Percentiles rank a stretch among this genome's conserved stretches.
Evolutionary conservation across 2,888 invertebrate species (phyloP).

Genomic region (Heterodera filipjevi): DNA sequence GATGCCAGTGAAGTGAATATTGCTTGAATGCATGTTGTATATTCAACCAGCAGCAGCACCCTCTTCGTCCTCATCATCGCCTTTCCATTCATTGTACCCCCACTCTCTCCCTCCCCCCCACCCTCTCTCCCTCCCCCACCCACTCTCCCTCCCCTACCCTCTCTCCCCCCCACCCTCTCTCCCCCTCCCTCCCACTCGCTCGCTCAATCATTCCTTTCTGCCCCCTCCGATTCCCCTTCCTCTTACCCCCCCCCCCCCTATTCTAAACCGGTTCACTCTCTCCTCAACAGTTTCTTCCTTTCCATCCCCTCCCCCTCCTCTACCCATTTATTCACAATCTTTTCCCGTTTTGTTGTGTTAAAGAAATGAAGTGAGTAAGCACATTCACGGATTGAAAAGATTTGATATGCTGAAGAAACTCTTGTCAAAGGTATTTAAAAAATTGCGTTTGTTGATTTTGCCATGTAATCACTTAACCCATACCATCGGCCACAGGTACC

Average conservation of each 20-base stretch:
- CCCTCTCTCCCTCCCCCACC: neutral
- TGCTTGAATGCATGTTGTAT: neutral
- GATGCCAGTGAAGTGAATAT: neutral
- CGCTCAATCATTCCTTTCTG: neutral
- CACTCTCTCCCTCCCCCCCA: neutral
- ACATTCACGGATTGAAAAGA: neutral
- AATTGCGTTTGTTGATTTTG: too few species aligned
- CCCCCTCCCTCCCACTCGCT: neutral
- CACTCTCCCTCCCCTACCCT: neutral
- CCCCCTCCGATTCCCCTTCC: neutral
- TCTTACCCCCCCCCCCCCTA: neutral
- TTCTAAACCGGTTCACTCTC: constrained; percentile 15
- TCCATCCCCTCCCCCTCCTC: too few species aligned
- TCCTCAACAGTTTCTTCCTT: neutral
- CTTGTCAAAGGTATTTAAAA: too few species aligned
- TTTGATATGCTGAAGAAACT: too few species aligned
- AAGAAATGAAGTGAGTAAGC: neutral
- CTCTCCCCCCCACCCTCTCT: neutral
- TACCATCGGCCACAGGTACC: too few species aligned
- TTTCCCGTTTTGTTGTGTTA: constrained; percentile 6
- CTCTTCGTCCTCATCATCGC: neutral
- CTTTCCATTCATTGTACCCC: too few species aligned
- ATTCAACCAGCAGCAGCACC: constrained; percentile 6
- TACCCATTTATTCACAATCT: constrained; percentile 1
- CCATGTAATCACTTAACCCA: too few species aligned